Evolutionary conservation across 2,888 invertebrate species (phyloP).

Genomic region (Drosophila longiperda): DNA sequence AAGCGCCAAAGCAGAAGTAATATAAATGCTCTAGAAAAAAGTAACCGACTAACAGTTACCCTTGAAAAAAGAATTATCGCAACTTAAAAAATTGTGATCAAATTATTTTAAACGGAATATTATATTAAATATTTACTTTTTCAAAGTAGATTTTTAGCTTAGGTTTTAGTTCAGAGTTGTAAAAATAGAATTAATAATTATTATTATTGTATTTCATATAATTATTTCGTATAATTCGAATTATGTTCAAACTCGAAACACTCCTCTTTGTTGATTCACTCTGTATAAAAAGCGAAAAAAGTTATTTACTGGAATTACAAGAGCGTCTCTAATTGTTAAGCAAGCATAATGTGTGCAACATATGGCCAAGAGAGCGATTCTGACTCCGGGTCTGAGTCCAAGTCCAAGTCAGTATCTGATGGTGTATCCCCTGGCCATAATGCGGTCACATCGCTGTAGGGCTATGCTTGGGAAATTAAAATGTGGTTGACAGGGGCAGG

Average conservation of each 20-base stretch:
- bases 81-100: neutral
- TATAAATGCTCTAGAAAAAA: neutral
- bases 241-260: neutral
- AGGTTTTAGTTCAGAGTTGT: too few species aligned
- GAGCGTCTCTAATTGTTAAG: conserved; percentile 77
- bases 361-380: conserved; percentile 64
- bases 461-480: conserved; percentile 49
- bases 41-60: conserved; percentile 1
- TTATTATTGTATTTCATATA: neutral
- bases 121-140: neutral
- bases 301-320: conserved; percentile 72
- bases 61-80: neutral
- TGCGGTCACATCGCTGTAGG: conserved; percentile 14
- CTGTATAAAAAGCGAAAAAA: conserved; percentile 52
- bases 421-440: conserved; percentile 27
- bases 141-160: too few species aligned
- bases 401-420: conserved; percentile 11
- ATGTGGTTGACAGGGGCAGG: conserved; percentile 36
- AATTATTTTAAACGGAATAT: too few species aligned
- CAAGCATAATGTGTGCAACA: conserved; percentile 75
- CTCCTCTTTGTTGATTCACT: neutral
- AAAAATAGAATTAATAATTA: too few species aligned
- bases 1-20: conserved; percentile 31
- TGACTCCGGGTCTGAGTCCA: conserved; percentile 14
- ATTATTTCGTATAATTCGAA: neutral